Percentiles rank a stretch among this genome's conserved stretches.
phyloP scores from a whole-genome alignment of 2,113 vertebrate species.

The Macheiramphus alcinus region DNA sequence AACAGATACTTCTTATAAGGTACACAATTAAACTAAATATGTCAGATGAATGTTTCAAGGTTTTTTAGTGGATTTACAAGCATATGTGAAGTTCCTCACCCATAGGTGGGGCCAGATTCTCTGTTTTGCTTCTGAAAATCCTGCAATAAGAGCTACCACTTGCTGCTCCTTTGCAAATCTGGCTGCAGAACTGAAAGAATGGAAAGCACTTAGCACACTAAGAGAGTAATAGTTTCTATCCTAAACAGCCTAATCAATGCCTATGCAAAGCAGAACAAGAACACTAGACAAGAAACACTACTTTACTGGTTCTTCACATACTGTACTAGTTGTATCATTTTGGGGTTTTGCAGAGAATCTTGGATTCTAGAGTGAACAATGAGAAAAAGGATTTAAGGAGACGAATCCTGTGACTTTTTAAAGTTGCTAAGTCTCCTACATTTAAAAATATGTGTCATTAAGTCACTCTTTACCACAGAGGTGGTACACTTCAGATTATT shows the following conservation, averaged over 20 bases:
- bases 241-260: background rate
- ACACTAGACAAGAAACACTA: background rate
- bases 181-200: background rate
- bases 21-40: background rate
- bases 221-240: background rate
- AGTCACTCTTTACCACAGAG: background rate
- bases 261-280: background rate
- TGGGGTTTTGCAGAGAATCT: background rate
- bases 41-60: background rate
- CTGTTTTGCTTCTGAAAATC: background rate
- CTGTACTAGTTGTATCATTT: background rate
- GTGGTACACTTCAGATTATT: background rate
- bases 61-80: background rate
- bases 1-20: background rate
- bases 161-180: background rate
- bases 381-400: background rate
- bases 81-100: background rate
- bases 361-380: background rate
- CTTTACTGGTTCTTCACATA: background rate
- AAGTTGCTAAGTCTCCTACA: background rate
- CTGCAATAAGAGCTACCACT: background rate
- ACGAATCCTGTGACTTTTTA: background rate
- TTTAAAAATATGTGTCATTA: background rate
- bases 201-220: background rate
- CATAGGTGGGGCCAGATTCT: conserved; percentile 42